Evolutionary conservation across 2,797 vertebrate genomes (phyloP).

Genomic region (Myotis pilosus): DNA sequence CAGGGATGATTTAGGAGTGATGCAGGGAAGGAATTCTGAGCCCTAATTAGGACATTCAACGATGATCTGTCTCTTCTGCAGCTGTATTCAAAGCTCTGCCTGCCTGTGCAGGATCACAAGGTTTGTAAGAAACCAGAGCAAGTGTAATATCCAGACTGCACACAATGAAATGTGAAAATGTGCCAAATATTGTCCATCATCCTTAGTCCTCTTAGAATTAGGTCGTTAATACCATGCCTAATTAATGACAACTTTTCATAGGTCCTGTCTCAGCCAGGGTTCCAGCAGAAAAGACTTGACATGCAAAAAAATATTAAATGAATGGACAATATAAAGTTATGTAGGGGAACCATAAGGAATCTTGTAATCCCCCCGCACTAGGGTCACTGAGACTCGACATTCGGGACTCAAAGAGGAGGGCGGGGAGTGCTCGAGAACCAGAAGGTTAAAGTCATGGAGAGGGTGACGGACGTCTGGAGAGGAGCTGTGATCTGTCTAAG

Average conservation of each 20-base stretch:
- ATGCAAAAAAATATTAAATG: conserved; percentile 8
- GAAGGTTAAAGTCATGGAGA: neutral
- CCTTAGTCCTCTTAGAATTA: neutral
- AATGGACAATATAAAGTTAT: neutral
- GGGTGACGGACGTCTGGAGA: neutral
- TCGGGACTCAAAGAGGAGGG: neutral
- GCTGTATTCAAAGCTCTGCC: neutral
- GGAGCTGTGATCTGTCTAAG: neutral
- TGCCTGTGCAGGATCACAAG: neutral
- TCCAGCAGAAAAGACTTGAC: neutral
- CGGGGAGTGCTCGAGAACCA: neutral
- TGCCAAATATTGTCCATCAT: neutral
- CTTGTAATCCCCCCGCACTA: neutral
- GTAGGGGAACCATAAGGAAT: neutral
- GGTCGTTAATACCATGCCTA: neutral
- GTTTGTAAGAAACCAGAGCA: neutral
- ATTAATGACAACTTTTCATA: conserved; percentile 1
- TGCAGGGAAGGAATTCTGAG: neutral
- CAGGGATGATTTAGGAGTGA: neutral
- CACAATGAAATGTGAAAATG: neutral
- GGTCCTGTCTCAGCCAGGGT: neutral
- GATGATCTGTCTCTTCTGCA: neutral
- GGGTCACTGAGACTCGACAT: neutral
- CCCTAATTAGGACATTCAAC: neutral
- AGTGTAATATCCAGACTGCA: neutral